These are phyloP conservation scores for Tenualosa ilisha DNA, from an alignment of 2,797 vertebrate genomes.

Conservation along the genomic window DNA sequence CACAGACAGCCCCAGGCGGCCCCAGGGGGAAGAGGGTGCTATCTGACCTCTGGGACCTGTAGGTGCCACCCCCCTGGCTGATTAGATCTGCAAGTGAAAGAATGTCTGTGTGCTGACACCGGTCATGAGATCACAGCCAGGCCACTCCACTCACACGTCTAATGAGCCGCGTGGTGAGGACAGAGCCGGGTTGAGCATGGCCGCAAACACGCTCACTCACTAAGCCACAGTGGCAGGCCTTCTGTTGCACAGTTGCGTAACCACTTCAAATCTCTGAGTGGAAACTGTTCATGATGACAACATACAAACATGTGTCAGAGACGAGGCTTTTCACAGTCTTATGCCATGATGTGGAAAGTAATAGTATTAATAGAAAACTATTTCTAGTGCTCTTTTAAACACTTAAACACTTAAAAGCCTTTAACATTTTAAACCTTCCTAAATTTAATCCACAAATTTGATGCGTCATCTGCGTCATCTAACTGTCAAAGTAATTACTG, in stretches of 20 bases:
- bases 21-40: conserved; percentile 36
- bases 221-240: background rate
- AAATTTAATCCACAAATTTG: no score
- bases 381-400: no score
- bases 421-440: no score
- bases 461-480: no score
- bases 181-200: background rate
- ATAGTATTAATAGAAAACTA: no score
- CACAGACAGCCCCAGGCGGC: conserved; percentile 39
- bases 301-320: background rate
- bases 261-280: background rate
- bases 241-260: background rate
- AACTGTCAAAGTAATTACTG: no score
- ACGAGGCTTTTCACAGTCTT: no score
- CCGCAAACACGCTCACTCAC: background rate
- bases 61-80: conserved; percentile 54
- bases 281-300: background rate
- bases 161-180: conserved; percentile 40
- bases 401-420: no score
- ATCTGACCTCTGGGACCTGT: conserved; percentile 53
- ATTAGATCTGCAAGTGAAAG: conserved; percentile 48
- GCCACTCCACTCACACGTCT: conserved; percentile 34
- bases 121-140: conserved; percentile 40
- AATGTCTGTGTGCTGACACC: conserved; percentile 49
- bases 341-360: no score